Base-by-base conservation (phyloP, 64 coral and sea anemone species). In the Porites australiensis region DNA sequence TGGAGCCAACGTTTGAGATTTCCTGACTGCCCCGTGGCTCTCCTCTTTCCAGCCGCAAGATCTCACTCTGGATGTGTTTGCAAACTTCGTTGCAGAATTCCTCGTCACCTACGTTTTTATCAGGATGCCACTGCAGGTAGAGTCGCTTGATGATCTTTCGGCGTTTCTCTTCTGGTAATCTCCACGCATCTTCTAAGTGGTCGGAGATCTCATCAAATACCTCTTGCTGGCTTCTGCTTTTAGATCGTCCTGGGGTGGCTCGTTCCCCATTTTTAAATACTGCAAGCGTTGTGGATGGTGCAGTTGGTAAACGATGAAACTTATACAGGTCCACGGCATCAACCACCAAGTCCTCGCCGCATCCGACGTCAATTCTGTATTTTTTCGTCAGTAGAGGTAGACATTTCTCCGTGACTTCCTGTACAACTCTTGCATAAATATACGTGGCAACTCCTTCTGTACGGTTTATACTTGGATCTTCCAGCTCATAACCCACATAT, bases 401-500 rank as follows among this genome's bases (percentile, higher is more conserved):
- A 9, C 11, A 44, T 69, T 18, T 54, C 53, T 92, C 84, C 11
- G 48, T 67, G 13, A 96, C 77, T 0, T 84, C 85, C 51, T 96
- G 49, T 1, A 96, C 80, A 58, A 96, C 74, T 37, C 88, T 89
- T 6, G 95, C 95, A 57, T 96, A 89, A 49, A 96, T 93, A 69
- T 92, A 96, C 0, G 90, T 96, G 11, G 94, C 89, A 64, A 60
- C 55, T 12, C 85, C 94, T 0, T 89, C 90, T 51, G 93, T 72
- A 4, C 52, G 27, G 43, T 87, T 53, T 67, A 96, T 74, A 48
- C 77, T 96, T n/a, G 95, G 95, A 68, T 96, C 95, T 59, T 96
- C 95, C 2, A 96, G 71, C 82, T 96, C 95, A 51, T 96, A 96
- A 21, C 90, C 95, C 3, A 96, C 90, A 11, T 93, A 96, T 7